phyloP scores from a whole-genome alignment of 2,888 invertebrate genomes.

The Muschampia plurimacula region DNA sequence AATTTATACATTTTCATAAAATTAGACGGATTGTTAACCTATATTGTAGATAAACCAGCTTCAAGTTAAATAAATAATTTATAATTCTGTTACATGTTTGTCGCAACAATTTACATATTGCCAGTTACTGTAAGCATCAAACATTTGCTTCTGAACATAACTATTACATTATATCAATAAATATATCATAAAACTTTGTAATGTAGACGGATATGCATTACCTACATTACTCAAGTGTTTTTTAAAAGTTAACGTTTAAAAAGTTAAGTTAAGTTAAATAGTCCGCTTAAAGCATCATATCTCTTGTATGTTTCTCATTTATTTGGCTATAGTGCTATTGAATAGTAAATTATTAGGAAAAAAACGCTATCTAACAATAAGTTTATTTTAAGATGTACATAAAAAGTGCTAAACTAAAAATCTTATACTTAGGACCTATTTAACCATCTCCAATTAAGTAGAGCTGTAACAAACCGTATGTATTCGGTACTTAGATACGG shows the following conservation, averaged over 20 bases:
- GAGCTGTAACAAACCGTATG: too few relatives aligned
- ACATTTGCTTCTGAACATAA: neutral
- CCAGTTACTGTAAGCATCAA: neutral
- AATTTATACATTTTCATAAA: too few relatives aligned
- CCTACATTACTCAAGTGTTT: neutral
- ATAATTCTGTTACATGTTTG: neutral
- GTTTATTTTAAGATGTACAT: slow-evolving; percentile 13
- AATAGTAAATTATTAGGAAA: slow-evolving; percentile 20
- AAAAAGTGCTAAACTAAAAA: slow-evolving; percentile 9
- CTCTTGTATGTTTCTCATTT: slow-evolving; percentile 16
- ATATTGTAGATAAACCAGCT: neutral
- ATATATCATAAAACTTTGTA: too few relatives aligned
- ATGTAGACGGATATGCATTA: too few relatives aligned
- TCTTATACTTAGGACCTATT: neutral
- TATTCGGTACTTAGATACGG: too few relatives aligned
- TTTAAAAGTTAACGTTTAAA: neutral
- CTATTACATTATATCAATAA: too few relatives aligned
- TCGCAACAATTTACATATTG: neutral
- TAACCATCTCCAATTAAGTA: too few relatives aligned
- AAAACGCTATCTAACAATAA: neutral
- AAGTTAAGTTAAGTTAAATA: too few relatives aligned
- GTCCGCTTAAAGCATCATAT: slow-evolving; percentile 11
- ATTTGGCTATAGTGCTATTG: slow-evolving; percentile 10
- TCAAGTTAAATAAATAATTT: neutral
- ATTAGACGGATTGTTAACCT: neutral